These are phyloP conservation scores for Cetonia aurata DNA, from an alignment of 2,888 invertebrate genomes.

Conservation along the genomic window DNA sequence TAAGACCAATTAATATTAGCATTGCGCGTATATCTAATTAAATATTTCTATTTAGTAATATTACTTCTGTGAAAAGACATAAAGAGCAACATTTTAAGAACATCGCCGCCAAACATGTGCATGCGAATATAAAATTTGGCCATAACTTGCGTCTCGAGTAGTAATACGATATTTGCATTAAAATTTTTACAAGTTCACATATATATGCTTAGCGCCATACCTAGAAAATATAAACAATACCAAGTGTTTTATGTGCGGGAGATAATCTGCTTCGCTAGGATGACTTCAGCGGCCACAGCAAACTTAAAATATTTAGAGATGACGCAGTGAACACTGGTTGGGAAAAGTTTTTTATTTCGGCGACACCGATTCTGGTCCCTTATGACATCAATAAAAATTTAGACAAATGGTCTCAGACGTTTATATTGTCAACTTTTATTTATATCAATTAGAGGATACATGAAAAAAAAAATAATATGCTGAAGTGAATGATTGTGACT, in stretches of 20 bases:
- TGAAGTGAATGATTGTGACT: conserved; percentile 6
- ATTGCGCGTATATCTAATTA: no score
- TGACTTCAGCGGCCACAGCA: conserved; percentile 19
- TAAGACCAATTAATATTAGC: no score
- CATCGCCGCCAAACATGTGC: no score
- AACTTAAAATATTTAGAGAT: conserved; percentile 31
- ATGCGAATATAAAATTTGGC: no score
- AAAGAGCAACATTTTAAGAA: no score
- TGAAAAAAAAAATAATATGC: conserved; percentile 10
- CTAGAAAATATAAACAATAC: conserved; percentile 31
- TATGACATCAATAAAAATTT: conserved; percentile 33
- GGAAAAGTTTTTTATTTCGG: conserved; percentile 23
- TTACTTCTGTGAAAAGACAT: no score
- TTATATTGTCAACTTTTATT: conserved; percentile 31
- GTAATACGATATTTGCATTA: conserved; percentile 11
- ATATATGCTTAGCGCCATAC: not conserved
- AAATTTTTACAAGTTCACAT: not conserved
- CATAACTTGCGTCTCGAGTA: not conserved
- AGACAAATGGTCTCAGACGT: conserved; percentile 7
- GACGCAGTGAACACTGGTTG: conserved; percentile 30
- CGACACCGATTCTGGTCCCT: conserved; percentile 14
- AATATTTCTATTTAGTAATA: no score
- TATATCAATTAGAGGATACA: conserved; percentile 7
- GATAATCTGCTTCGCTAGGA: not conserved
- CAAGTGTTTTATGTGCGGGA: not conserved